Evolutionary conservation across 2,113 vertebrate genomes (phyloP), one percentile per base, ranked within the genome.

Genomic region (Zingel zingel): DNA sequence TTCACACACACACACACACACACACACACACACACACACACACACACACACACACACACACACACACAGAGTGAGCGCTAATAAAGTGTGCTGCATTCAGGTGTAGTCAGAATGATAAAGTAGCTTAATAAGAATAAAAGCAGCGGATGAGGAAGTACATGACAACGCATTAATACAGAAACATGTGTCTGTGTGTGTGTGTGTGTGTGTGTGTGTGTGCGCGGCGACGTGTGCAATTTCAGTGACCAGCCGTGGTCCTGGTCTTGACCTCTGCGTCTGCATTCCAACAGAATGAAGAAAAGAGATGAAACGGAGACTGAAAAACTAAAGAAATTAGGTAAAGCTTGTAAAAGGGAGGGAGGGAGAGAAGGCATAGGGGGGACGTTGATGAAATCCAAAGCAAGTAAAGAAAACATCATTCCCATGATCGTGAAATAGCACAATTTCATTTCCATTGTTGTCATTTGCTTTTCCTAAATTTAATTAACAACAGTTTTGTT

Each of bases 21-120:
- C 50, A 57, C 12, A 25, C 10, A 21, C 15, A 18, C 8, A 68
- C 27, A 23, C 48, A 53, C 45, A 61, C 61, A 67, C 18, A 59
- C 13, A 12, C 33, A 18, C 45, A 50, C 57, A 45, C n/a, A 21
- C 36, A 76, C 65, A 56, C 30, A 57, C 66, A 59, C 54, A 76
- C 66, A 70, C 58, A 69, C 23, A 23, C 12, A 50, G 0, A 9
- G 3, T 4, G 3, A 71, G 25, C 6, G 1, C 57, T 53, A 83
- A 82, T 25, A 7, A 30, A 66, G 51, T 53, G 45, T 54, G 74
- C 47, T 82, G 72, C 18, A 10, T 87, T 87, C 86, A 90, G 88
- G 87, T 84, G 84, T 70, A 69, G 79, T 88, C 88, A 88, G 62
- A 27, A 90, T 86, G 86, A 93, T 83, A 69, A 91, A 90, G 89